Evolutionary conservation across 2,113 vertebrate species (phyloP).

Genomic region (Ancistrus triradiatus): DNA sequence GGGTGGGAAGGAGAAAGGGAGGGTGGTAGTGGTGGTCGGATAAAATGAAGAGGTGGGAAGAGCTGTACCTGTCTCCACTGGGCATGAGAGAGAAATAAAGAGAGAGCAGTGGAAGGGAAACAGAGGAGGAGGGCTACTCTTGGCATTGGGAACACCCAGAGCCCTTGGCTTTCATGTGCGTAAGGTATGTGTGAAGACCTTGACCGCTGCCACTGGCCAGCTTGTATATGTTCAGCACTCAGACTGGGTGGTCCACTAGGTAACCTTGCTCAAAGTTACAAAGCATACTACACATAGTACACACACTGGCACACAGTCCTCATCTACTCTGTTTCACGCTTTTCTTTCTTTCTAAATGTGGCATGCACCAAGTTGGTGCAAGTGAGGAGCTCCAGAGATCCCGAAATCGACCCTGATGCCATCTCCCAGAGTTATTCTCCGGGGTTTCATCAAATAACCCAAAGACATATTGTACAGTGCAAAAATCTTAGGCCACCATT

Average conservation of each 20-base stretch:
- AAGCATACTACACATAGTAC: slow-evolving; percentile 25
- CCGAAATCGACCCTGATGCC: too few species aligned
- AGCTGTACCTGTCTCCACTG: slow-evolving; percentile 50
- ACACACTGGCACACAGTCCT: slow-evolving; percentile 27
- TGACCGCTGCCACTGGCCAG: slow-evolving; percentile 58
- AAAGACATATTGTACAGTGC: too few species aligned
- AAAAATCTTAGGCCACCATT: too few species aligned
- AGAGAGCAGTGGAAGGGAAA: neutral
- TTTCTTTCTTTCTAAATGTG: slow-evolving; percentile 24
- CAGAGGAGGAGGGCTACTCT: slow-evolving; percentile 21
- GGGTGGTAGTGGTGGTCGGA: slow-evolving; percentile 46
- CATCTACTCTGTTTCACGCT: slow-evolving; percentile 6
- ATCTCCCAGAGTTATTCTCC: too few species aligned
- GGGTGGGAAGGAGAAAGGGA: slow-evolving; percentile 19
- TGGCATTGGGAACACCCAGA: slow-evolving; percentile 53
- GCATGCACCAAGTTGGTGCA: too few species aligned
- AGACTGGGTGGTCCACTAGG: slow-evolving; percentile 66
- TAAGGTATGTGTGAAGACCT: slow-evolving; percentile 55
- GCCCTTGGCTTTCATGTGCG: slow-evolving; percentile 54
- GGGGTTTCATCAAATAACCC: too few species aligned
- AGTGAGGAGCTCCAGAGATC: too few species aligned
- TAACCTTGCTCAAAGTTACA: slow-evolving; percentile 46
- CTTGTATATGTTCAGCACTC: slow-evolving; percentile 47
- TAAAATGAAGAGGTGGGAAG: slow-evolving; percentile 41
- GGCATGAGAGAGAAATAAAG: neutral